These are phyloP conservation scores for Scaptomyza montana DNA, from an alignment of 1,140 invertebrate genomes.

Conservation along the genomic window DNA sequence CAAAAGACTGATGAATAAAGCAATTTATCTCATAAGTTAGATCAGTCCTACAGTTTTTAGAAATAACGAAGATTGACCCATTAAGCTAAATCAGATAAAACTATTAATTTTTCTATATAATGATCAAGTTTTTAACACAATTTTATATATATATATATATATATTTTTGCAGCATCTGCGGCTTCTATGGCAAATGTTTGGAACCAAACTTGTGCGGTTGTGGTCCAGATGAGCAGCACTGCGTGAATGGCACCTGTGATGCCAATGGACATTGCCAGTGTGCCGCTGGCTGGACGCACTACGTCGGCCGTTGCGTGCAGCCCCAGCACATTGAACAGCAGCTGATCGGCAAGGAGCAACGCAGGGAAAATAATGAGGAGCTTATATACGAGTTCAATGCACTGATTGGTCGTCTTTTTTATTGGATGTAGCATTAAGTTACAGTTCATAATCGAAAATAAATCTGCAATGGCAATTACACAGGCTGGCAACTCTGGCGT, in stretches of 20 bases:
- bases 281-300: constrained; percentile 49
- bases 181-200: constrained; percentile 64
- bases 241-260: constrained; percentile 56
- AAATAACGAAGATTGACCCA: too few relatives aligned
- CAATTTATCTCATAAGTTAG: too few relatives aligned
- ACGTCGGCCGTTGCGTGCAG: constrained; percentile 63
- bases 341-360: constrained; percentile 32
- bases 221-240: constrained; percentile 44
- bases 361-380: constrained; percentile 42
- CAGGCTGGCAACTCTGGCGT: constrained; percentile 86
- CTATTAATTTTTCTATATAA: too few relatives aligned
- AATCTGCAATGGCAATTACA: constrained; percentile 19
- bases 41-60: too few relatives aligned
- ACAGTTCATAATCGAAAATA: constrained; percentile 19
- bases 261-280: constrained; percentile 58
- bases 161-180: constrained; percentile 55
- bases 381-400: constrained; percentile 67
- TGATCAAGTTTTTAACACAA: too few relatives aligned
- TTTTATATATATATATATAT: too few relatives aligned
- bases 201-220: constrained; percentile 72
- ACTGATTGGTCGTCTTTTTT: constrained; percentile 69
- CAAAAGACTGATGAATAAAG: too few relatives aligned
- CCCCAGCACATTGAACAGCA: constrained; percentile 16
- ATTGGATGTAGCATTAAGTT: constrained; percentile 30
- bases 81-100: too few relatives aligned